These are phyloP conservation scores for Atta texana DNA, from an alignment of 1,140 invertebrate genomes.

Conservation along the genomic window DNA sequence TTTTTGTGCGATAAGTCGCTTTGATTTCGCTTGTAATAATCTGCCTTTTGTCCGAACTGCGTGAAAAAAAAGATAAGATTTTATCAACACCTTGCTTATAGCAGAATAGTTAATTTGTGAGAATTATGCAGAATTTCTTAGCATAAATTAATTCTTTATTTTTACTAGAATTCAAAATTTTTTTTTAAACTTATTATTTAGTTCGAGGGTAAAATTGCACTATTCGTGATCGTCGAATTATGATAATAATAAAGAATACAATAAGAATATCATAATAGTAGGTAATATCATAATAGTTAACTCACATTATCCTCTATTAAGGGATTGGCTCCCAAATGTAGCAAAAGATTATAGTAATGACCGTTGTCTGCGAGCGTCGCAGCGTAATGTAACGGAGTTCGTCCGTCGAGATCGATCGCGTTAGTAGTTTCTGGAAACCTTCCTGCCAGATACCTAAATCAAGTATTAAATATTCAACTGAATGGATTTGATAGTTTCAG, in stretches of 20 bases:
- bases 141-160: constrained; percentile 3
- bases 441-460: constrained; percentile 82
- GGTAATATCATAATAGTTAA: constrained; percentile 40
- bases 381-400: constrained; percentile 97
- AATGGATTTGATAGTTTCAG: constrained; percentile 14
- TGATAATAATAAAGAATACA: neutral
- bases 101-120: neutral
- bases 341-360: constrained; percentile 94
- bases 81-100: neutral
- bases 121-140: neutral
- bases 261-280: neutral
- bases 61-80: constrained; percentile 67
- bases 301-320: constrained; percentile 94
- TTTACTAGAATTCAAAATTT: neutral
- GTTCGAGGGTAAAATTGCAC: neutral
- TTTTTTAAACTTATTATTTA: neutral
- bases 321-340: constrained; percentile 94
- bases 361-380: constrained; percentile 94
- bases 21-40: constrained; percentile 91
- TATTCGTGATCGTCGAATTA: neutral
- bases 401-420: constrained; percentile 91
- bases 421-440: constrained; percentile 95
- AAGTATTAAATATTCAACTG: constrained; percentile 53
- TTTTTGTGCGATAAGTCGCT: constrained; percentile 90
- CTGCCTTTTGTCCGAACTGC: constrained; percentile 91